Evolutionary conservation across 2,797 vertebrate genomes (phyloP), one percentile per base, ranked within the genome.

Genomic region (Sternarchorhynchus goeldii): DNA sequence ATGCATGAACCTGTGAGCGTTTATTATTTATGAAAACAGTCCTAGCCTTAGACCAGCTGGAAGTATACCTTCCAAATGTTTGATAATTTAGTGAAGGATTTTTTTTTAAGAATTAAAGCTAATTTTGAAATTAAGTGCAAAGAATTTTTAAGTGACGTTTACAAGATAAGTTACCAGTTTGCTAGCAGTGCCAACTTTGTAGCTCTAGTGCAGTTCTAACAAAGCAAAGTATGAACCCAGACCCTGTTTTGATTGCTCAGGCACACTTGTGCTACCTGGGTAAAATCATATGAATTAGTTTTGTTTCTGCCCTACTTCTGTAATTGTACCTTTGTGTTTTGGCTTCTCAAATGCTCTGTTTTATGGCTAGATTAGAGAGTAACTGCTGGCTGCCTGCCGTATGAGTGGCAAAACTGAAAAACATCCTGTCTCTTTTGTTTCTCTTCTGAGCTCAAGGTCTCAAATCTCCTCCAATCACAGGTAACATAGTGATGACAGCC

Each of bases 401-500:
- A 14, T 56, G 68, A 79, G 60, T 32, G 16, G 69, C 41, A 45
- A 25, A 45, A 66, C 31, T 72, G 50, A 75, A 84, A 84, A 78
- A 86, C 81, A 82, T 86, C 75, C 81, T 81, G 78, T 39, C 45
- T 59, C 66, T 39, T 75, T 86, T 79, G 55, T 60, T 58, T 81
- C 81, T 29, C 65, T 73, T 25, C 56, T 18, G 50, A 64, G 53
- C 31, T 56, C 65, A 29, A 76, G 79, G 67, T 66, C 75, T 65
- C 29, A 66, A 5, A 41, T 75, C 34, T 45, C 50, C 17, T 39
- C 17, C 59, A 67, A 34, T 50, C 36, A 55, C 72, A 32, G 58
- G 25, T 60, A 71, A 32, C 59, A n/a, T n/a, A 45, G n/a, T 76
- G 20, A 53, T 57, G 31, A 25, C 16, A 53, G 21, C 66, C 17